These are phyloP conservation scores for Tamandua tetradactyla DNA, from an alignment of 2,797 vertebrate species.

Conservation along the genomic window DNA sequence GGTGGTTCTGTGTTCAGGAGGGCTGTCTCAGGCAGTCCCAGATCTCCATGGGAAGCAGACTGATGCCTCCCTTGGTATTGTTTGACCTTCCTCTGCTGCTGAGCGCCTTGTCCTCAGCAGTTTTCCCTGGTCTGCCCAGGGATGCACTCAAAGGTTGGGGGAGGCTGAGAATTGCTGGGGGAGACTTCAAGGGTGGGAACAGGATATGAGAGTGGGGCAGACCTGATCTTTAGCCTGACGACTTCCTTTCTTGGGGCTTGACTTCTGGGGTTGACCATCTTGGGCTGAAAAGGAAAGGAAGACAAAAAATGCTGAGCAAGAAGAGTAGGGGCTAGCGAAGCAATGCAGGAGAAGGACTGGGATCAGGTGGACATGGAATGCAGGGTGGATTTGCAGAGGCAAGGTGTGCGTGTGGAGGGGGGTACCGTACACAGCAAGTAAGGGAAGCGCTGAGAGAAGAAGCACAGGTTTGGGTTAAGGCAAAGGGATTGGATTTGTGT, in stretches of 20 bases:
- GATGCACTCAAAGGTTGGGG: neutral
- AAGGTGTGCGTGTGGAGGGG: too few species aligned
- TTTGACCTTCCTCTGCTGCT: neutral
- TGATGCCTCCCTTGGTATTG: rapidly evolving
- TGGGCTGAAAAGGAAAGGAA: neutral
- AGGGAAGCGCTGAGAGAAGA: rapidly evolving
- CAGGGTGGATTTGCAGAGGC: neutral
- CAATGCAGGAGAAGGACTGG: neutral
- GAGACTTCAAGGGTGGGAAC: neutral
- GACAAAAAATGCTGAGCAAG: neutral
- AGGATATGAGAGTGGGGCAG: neutral
- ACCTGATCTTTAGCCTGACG: neutral
- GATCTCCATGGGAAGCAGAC: too few species aligned
- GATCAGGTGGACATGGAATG: neutral
- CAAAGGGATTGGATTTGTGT: neutral
- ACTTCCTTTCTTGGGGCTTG: neutral
- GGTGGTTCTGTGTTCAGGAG: neutral
- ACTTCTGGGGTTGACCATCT: neutral
- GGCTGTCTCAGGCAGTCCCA: neutral
- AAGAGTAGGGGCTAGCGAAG: neutral
- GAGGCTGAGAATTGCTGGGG: neutral
- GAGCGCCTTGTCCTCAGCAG: neutral
- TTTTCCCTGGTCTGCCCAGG: neutral
- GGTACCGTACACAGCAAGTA: neutral
- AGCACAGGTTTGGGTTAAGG: neutral